Evolutionary conservation across 2,113 vertebrate genomes (phyloP).

Genomic region (Oxyruncus cristatus): DNA sequence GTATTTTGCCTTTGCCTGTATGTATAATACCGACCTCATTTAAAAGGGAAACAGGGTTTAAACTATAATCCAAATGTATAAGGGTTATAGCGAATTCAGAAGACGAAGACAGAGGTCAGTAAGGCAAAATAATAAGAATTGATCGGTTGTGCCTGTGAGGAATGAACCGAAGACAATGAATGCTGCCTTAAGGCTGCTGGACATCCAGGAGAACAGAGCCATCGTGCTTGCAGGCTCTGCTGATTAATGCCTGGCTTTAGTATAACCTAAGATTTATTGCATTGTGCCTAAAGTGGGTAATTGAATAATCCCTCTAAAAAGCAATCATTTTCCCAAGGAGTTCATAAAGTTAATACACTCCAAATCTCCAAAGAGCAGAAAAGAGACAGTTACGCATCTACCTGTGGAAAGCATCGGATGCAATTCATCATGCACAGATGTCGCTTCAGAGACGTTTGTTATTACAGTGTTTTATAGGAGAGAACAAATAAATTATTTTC

Average conservation of each 20-base stretch:
- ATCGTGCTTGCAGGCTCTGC: not conserved
- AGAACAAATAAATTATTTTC: not conserved
- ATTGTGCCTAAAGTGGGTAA: constrained; percentile 49
- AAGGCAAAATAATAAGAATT: constrained; percentile 19
- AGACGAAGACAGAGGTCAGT: not conserved
- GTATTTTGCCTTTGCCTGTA: not conserved
- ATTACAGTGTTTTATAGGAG: not conserved
- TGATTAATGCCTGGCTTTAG: constrained; percentile 57
- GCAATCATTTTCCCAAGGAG: constrained; percentile 52
- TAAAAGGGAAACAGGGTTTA: not conserved
- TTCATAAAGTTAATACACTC: constrained; percentile 49
- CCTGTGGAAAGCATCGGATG: not conserved
- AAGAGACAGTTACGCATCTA: constrained; percentile 3
- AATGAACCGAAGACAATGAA: constrained; percentile 1
- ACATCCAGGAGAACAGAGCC: not conserved
- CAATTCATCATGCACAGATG: not conserved
- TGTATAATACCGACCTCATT: not conserved
- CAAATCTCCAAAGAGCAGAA: constrained; percentile 24
- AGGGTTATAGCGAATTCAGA: not conserved
- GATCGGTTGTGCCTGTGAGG: not conserved
- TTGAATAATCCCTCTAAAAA: constrained; percentile 64
- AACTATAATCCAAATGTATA: not conserved
- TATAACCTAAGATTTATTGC: constrained; percentile 37
- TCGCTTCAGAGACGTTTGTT: not conserved
- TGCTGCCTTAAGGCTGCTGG: constrained; percentile 17